Evolutionary conservation across 1,140 invertebrate species (phyloP).

Genomic region (Aphaenogaster ashmeadi): DNA sequence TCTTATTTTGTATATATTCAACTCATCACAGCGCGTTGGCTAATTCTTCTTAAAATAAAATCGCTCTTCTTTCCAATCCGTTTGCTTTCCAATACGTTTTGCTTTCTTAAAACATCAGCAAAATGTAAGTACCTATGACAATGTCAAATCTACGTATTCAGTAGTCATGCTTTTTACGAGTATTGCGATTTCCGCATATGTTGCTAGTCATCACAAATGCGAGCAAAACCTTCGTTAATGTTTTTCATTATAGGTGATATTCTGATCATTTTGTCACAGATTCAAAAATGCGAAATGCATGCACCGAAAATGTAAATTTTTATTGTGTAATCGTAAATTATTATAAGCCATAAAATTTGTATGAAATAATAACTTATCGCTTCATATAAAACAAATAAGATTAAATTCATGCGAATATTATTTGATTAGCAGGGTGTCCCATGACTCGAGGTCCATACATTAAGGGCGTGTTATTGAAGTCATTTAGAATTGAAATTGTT

Average conservation of each 20-base stretch:
- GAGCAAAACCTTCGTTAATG: slow-evolving; percentile 18
- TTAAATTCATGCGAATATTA: not conserved
- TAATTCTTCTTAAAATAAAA: slow-evolving; percentile 4
- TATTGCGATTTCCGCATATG: not conserved
- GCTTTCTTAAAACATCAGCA: not conserved
- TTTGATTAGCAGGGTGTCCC: no score
- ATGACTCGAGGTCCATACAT: no score
- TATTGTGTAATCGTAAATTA: not conserved
- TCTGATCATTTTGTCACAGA: slow-evolving; percentile 8
- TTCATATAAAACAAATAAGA: not conserved
- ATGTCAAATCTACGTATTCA: slow-evolving; percentile 23
- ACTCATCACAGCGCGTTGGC: not conserved
- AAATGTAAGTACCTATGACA: slow-evolving; percentile 15
- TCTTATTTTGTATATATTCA: not conserved
- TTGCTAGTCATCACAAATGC: slow-evolving; percentile 19
- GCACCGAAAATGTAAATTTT: not conserved
- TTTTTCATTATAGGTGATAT: slow-evolving; percentile 4
- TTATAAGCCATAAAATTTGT: not conserved
- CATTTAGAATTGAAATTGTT: no score
- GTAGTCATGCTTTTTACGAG: not conserved
- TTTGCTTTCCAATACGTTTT: not conserved
- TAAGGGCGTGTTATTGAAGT: no score
- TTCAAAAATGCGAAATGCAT: not conserved
- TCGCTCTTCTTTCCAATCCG: not conserved
- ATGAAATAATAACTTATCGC: not conserved